Base-by-base conservation (phyloP, 1,140 invertebrate genomes). In the Drosophila grimshawi region DNA sequence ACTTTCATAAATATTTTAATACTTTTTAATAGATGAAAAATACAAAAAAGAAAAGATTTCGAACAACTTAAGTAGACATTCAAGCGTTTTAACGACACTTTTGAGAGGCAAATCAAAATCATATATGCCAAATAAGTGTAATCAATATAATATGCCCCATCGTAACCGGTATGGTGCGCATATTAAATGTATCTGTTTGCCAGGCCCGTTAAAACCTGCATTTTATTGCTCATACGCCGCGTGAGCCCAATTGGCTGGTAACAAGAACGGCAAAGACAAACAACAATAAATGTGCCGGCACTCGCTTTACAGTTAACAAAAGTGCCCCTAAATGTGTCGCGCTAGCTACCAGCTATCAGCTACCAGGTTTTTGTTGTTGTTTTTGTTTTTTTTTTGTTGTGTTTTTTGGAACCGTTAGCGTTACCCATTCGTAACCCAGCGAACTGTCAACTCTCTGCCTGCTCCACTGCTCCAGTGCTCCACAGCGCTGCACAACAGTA, bases 201-300 rank as follows among this genome's bases (percentile, higher is more conserved):
- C 51, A 30, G 46, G 59, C 35, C 65, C 66, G 56, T 71, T 52
- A 65, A 57, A 37, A 10, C 29, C 55, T 71, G 61, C 69, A 71
- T 71, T 71, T 65, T 71, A 72, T 76, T 73, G 63, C 74, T 60
- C 69, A 76, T 76, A 76, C 69, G 69, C 56, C 68, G 59, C 51
- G 57, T 51, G 39, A 53, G 51, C 53, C 55, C 69, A 72, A 72
- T 72, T 72, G 62, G 45, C 51, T 56, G 45, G 37, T 53, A 41
- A 32, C 59, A 57, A 19, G n/a, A 41, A 60, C 46, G n/a, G 35
- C 60, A 56, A 43, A 29, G 68, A 30, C 5, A 59, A 57, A 60
- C 46, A 67, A 59, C 35, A 55, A 55, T 3, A 55, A 66, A 35
- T 64, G 41, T 45, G 56, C 39, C 27, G 11, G 29, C 19, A 33